Conservation (phyloP, 2,888 invertebrate genomes). For the Andrena chrysosceles region DNA sequence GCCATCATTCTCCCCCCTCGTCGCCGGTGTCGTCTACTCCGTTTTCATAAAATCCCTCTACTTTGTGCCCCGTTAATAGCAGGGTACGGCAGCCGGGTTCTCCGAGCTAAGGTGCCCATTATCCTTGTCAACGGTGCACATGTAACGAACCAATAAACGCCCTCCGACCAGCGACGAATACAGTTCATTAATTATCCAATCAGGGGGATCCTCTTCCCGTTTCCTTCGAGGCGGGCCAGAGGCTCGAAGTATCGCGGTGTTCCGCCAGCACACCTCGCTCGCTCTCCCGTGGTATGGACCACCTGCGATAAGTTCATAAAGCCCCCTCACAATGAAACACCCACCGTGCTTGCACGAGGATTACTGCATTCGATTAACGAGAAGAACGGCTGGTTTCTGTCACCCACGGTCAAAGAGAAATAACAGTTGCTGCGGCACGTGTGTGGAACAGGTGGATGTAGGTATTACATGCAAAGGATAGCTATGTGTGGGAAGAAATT, state of each 20-base stretch:
- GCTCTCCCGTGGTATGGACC: slow-evolving; percentile 36
- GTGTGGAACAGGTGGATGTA: neutral
- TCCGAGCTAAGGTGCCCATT: slow-evolving; percentile 2
- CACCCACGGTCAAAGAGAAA: slow-evolving; percentile 40
- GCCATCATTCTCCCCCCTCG: neutral
- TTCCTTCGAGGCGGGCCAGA: slow-evolving; percentile 1
- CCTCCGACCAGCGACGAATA: slow-evolving; percentile 6
- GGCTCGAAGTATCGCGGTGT: slow-evolving; percentile 7
- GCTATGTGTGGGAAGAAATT: neutral
- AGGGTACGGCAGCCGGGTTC: neutral
- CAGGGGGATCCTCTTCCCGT: slow-evolving; percentile 4
- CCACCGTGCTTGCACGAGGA: slow-evolving; percentile 50
- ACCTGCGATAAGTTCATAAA: slow-evolving; percentile 69
- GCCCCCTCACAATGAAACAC: slow-evolving; percentile 67
- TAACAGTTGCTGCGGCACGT: slow-evolving; percentile 51
- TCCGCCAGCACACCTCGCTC: slow-evolving; percentile 14
- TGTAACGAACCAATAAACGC: slow-evolving; percentile 15
- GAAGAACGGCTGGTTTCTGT: slow-evolving; percentile 58
- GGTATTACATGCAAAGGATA: neutral
- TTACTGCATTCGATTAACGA: slow-evolving; percentile 71
- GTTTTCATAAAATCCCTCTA: slow-evolving; percentile 2
- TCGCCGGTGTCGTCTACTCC: neutral
- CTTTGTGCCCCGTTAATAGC: slow-evolving; percentile 6
- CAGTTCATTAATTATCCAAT: slow-evolving; percentile 15
- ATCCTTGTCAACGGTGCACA: slow-evolving; percentile 4